phyloP scores from a whole-genome alignment of 2,888 invertebrate species.

The Cephus rjabovi region DNA sequence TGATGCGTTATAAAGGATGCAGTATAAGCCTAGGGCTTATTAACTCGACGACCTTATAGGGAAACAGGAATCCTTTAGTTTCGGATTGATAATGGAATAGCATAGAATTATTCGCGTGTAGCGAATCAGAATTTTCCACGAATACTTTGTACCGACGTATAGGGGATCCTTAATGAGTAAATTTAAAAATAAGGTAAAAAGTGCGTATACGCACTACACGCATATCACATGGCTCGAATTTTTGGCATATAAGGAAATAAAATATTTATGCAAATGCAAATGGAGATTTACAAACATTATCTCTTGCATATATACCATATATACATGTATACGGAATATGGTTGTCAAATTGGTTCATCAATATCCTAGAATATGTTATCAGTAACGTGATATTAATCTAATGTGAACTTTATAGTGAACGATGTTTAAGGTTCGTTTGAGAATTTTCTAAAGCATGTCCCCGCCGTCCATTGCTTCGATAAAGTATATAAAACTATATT shows the following conservation, averaged over 20 bases:
- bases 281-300: conserved; percentile 22
- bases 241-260: conserved; percentile 33
- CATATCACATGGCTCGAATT: conserved; percentile 29
- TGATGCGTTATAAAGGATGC: neutral
- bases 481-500: neutral
- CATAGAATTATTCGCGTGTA: neutral
- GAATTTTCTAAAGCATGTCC: neutral
- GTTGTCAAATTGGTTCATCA: neutral
- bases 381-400: too few relatives aligned
- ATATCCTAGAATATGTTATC: neutral
- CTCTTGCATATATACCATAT: conserved; percentile 6
- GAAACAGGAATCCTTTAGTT: neutral
- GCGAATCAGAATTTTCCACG: neutral
- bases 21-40: neutral
- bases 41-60: neutral
- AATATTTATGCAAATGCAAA: conserved; percentile 27
- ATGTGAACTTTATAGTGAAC: neutral
- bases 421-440: neutral
- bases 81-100: neutral
- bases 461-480: neutral
- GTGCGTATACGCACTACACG: neutral
- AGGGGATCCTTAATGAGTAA: neutral
- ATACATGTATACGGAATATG: neutral
- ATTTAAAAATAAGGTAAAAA: neutral
- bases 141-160: neutral